phyloP scores from a whole-genome alignment of 2,797 vertebrate species.

The Orientallactaga sibirica region DNA sequence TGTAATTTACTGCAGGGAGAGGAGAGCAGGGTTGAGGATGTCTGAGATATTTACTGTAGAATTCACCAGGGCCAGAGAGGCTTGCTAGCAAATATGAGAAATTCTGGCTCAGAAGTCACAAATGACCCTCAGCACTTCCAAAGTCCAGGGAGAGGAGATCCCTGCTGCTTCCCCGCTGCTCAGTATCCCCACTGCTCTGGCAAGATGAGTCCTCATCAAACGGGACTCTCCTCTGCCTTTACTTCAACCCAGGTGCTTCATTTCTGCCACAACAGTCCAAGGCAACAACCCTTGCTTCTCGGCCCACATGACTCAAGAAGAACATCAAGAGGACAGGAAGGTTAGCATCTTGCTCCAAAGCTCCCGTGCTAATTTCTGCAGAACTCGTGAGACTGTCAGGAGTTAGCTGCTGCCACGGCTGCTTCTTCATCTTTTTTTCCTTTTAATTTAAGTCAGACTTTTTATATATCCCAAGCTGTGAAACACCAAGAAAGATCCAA shows the following conservation, averaged over 20 bases:
- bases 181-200: constrained; percentile 40
- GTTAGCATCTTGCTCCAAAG: not conserved
- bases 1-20: constrained; percentile 88
- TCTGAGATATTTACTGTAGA: constrained; percentile 84
- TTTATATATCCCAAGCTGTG: constrained; percentile 81
- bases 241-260: constrained; percentile 76
- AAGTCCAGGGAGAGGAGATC: not conserved
- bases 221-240: not conserved
- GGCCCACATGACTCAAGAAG: constrained; percentile 28
- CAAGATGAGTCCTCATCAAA: constrained; percentile 74
- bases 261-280: constrained; percentile 77
- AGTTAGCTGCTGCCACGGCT: constrained; percentile 8
- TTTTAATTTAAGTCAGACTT: constrained; percentile 78
- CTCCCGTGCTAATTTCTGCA: not conserved
- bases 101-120: not conserved
- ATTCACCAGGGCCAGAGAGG: constrained; percentile 54
- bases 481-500: constrained; percentile 81
- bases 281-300: constrained; percentile 49
- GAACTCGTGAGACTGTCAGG: constrained; percentile 31
- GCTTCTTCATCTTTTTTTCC: constrained; percentile 26
- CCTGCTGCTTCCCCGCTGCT: not conserved
- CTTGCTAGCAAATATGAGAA: constrained; percentile 49
- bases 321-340: constrained; percentile 24
- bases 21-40: constrained; percentile 75
- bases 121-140: constrained; percentile 37